Percentiles rank a stretch among this genome's conserved stretches.
phyloP scores from a whole-genome alignment of 2,113 vertebrate genomes.

The Brachypteracias leptosomus region DNA sequence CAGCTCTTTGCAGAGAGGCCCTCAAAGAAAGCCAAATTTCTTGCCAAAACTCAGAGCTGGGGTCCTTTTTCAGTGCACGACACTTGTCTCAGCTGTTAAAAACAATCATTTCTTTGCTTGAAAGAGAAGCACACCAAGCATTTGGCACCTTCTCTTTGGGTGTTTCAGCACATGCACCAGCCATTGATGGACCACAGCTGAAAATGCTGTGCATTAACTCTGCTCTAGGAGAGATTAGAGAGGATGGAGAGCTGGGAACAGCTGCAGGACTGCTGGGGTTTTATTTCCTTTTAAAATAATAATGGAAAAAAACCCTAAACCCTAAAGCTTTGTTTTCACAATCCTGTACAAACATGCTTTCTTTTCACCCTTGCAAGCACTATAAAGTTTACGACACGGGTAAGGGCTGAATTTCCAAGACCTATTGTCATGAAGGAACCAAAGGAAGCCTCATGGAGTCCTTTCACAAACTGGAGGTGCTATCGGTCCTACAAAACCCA shows the following conservation, averaged over 20 bases:
- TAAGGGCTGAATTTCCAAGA: background rate
- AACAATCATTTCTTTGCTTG: background rate
- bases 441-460: background rate
- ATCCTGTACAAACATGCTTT: rapidly evolving
- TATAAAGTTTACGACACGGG: background rate
- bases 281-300: background rate
- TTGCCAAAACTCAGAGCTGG: background rate
- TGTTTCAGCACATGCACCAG: background rate
- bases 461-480: background rate
- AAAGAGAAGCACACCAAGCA: background rate
- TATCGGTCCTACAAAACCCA: background rate
- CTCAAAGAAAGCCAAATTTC: background rate
- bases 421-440: background rate
- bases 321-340: background rate
- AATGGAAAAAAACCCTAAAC: background rate
- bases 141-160: background rate
- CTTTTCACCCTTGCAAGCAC: background rate
- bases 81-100: background rate
- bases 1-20: background rate
- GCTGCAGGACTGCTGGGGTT: background rate
- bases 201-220: background rate
- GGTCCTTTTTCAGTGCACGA: background rate
- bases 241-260: background rate
- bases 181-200: background rate
- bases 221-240: background rate